Evolutionary conservation across 2,797 vertebrate species (phyloP), one percentile per base, ranked within the genome.

Genomic region (Poecilia wingei): DNA sequence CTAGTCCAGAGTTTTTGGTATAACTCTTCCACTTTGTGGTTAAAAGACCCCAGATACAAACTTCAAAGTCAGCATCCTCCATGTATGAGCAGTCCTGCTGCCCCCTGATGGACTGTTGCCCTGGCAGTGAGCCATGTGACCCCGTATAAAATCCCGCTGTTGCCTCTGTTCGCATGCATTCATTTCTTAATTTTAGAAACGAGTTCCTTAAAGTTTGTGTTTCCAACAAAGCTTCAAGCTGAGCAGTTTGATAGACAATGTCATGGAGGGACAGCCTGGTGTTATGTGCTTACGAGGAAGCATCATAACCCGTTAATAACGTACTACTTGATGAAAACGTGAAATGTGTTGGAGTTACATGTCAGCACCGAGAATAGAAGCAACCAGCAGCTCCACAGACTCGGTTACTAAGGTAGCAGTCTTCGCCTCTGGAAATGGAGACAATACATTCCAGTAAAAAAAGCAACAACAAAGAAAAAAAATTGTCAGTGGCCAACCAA

Each of bases 301-400:
- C 36, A 57, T 43, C 68, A 12, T 1, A 9, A 70, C 39, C 66
- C 16, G 8, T 31, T 46, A 33, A 46, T 39, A 25, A 8, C 13
- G 18, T 47, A 36, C 47, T 39, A 59, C 16, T 71, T 25, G 20
- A 14, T 18, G 41, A n/a, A 31, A 16, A 25, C 22, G 6, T 51
- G 55, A 64, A 64, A 72, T 12, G 70, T 73, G 53, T 64, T 72
- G 20, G 36, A 64, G 41, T 49, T 36, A 72, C 12, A 49, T 39
- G 43, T 71, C 69, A 47, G 53, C 12, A 28, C 28, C 31, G 16
- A 36, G 51, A 72, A 72, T 7, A 49, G 45, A 36, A 72, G 46
- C 20, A 53, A 78, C 69, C 31, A 28, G 9, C 53, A 31, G 6
- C 41, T 78, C 28, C 68, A 72, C 8, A 22, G 41, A 46, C 28